These are phyloP conservation scores for Dolichotis patagonum DNA, from an alignment of 2,113 vertebrate genomes.

Conservation along the genomic window DNA sequence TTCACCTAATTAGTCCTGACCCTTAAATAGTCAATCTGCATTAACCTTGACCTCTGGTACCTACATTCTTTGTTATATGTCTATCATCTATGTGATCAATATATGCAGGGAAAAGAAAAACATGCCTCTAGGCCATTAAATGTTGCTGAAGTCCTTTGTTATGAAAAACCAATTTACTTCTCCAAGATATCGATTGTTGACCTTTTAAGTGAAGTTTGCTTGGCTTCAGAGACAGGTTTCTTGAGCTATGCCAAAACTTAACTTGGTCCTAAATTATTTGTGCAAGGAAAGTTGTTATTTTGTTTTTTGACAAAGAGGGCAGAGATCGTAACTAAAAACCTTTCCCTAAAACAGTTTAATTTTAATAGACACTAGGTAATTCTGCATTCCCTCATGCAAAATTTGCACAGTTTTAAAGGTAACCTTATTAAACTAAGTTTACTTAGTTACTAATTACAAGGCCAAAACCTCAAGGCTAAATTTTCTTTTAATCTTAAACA, in stretches of 20 bases:
- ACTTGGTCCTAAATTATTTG: neutral
- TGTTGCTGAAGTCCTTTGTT: neutral
- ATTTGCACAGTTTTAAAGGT: neutral
- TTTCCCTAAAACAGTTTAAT: neutral
- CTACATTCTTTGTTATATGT: neutral
- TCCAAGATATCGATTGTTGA: neutral
- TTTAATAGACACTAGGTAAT: neutral
- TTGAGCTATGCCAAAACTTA: neutral
- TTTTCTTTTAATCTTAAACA: neutral
- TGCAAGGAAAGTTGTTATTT: neutral
- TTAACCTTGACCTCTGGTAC: neutral
- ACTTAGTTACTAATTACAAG: neutral
- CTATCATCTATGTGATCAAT: neutral
- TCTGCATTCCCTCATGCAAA: neutral
- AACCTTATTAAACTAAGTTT: neutral
- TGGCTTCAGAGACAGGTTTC: neutral
- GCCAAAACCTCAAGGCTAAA: neutral
- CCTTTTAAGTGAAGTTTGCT: neutral
- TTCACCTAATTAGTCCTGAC: neutral
- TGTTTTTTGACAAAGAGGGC: fast-evolving
- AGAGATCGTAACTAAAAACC: neutral
- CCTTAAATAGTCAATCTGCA: neutral
- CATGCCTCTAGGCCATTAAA: too few species aligned
- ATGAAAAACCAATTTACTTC: neutral
- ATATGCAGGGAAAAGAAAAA: neutral